Evolutionary conservation across 2,113 vertebrate species (phyloP), one percentile per base, ranked within the genome.

Genomic region (Delphinapterus leucas): DNA sequence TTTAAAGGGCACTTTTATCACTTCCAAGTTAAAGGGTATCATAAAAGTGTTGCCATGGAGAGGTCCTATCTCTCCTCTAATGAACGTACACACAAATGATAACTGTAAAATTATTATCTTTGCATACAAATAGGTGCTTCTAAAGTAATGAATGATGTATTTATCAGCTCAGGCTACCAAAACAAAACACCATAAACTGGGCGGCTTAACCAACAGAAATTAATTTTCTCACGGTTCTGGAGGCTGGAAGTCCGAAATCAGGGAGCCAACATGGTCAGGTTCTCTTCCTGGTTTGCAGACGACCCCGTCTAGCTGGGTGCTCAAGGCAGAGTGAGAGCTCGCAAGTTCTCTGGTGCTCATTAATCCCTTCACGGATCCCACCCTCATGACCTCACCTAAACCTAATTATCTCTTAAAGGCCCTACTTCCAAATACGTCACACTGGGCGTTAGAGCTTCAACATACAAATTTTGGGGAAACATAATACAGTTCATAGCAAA

Each of bases 1-100:
- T 82, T 90, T 90, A 17, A 58, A 92, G 88, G 47, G 47, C 53
- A 63, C 28, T 76, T 91, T 97, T 94, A 91, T 93, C 77, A 94
- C 31, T 79, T 96, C 10, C 15, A 97, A 86, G 33, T 55, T 88
- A 77, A 93, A 96, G 58, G 79, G 9, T 31, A 95, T 74, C 82
- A 55, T 63, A 73, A 77, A 87, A 90, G 49, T 12, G 61, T 58
- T 17, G 49, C 13, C 53, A 96, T 83, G 9, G 38, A 88, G 33
- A 80, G 44, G 25, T 49, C 67, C 25, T 90, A 7, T 55, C 82
- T 88, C 80, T 81, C 33, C 71, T 88, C 61, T 88, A 73, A 90
- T 61, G 83, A 83, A 88, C 44, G 70, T 23, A 86, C 55, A 74
- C 12, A 58, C 26, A 95, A 89, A 88, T 33, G 13, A 15, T 90